phyloP scores from a whole-genome alignment of 2,113 vertebrate species.

The Pygathrix nemaeus region DNA sequence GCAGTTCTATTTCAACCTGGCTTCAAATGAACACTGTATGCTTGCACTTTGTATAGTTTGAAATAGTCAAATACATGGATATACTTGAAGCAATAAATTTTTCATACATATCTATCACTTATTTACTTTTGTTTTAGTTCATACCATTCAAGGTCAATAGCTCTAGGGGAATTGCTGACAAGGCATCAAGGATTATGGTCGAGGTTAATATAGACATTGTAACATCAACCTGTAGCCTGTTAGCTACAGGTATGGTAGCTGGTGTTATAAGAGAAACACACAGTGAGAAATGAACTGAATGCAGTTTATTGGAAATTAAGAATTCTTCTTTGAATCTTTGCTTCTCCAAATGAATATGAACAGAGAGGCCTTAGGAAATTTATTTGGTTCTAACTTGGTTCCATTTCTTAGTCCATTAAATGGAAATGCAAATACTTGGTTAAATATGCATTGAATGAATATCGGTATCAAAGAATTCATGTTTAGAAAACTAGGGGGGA shows the following conservation, averaged over 20 bases:
- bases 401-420: not conserved
- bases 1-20: not conserved
- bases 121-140: slow-evolving; percentile 9
- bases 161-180: not conserved
- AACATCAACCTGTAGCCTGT: not conserved
- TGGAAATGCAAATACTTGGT: not conserved
- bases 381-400: slow-evolving; percentile 8
- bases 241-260: not conserved
- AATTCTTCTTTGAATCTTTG: slow-evolving; percentile 20
- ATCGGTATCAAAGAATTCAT: not conserved
- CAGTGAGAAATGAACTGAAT: not conserved
- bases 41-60: not conserved
- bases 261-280: not conserved
- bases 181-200: not conserved
- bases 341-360: not conserved
- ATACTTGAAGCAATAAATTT: not conserved
- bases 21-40: not conserved
- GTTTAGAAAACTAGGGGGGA: not conserved
- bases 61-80: not conserved
- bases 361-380: not conserved
- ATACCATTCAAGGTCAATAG: not conserved
- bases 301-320: not conserved
- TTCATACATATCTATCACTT: not conserved
- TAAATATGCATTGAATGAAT: slow-evolving; percentile 18
- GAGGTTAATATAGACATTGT: not conserved